phyloP scores from a whole-genome alignment of 2,797 vertebrate species.

The Rhodeus uyekii region DNA sequence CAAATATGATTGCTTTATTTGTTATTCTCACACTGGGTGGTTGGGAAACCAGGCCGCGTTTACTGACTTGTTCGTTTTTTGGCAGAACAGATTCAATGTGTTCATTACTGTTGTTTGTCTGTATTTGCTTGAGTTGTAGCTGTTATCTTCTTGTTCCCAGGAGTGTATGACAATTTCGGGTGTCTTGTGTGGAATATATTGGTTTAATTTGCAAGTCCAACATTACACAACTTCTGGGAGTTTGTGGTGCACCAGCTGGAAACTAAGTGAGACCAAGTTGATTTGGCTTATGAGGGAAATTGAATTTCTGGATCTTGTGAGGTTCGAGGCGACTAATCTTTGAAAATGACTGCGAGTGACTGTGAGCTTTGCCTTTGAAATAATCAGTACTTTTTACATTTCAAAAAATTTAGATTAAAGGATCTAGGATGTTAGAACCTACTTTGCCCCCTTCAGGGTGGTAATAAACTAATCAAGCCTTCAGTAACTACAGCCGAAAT shows the following conservation, averaged over 20 bases:
- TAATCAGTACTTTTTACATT: neutral
- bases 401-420: neutral
- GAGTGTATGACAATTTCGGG: neutral
- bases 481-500: neutral
- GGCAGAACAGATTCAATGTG: neutral
- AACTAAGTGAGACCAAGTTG: neutral
- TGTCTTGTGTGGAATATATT: conserved; percentile 4
- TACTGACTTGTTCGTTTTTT: neutral
- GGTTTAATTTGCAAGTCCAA: conserved; percentile 31
- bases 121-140: conserved; percentile 15
- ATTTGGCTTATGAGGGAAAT: neutral
- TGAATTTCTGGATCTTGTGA: neutral
- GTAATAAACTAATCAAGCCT: neutral
- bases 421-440: no score
- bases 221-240: neutral
- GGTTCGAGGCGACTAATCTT: neutral
- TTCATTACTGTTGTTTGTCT: conserved; percentile 13
- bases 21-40: neutral
- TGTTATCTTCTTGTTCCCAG: neutral
- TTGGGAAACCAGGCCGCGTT: neutral
- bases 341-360: neutral
- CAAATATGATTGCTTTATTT: conserved; percentile 11
- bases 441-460: neutral
- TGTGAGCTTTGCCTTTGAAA: neutral
- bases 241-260: neutral